Percentiles rank a stretch among this genome's conserved stretches.
phyloP scores from a whole-genome alignment of 2,797 vertebrate species.

The Pelochelys cantorii region DNA sequence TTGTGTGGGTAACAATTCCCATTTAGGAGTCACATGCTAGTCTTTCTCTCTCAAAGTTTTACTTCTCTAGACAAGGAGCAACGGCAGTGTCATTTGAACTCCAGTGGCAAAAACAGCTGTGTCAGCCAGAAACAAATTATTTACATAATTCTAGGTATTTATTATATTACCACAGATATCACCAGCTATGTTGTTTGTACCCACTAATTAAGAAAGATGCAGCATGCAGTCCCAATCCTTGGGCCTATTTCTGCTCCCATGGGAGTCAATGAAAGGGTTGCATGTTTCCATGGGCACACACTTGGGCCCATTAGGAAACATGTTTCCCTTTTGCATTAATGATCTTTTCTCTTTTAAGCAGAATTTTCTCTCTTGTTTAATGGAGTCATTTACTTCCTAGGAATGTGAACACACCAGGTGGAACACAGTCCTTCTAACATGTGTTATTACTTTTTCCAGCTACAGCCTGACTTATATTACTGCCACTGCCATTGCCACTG shows the following conservation, averaged over 20 bases:
- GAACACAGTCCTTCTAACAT: constrained; percentile 2
- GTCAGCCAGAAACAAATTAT: neutral
- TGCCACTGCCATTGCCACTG: neutral
- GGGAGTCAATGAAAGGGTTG: neutral
- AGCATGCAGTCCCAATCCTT: neutral
- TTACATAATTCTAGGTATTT: neutral
- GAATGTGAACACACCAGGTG: neutral
- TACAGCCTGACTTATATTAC: neutral
- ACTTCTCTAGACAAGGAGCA: neutral
- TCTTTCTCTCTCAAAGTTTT: neutral
- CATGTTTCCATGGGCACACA: neutral
- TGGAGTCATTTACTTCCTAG: neutral
- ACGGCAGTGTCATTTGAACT: neutral
- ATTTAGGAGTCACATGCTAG: no score
- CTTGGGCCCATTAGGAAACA: neutral
- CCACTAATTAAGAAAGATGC: neutral
- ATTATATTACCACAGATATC: neutral
- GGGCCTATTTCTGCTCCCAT: constrained; percentile 4
- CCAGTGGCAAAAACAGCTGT: neutral
- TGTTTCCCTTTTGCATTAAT: constrained; percentile 20
- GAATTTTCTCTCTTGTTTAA: constrained; percentile 28
- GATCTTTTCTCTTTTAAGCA: constrained; percentile 10
- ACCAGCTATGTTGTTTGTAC: constrained; percentile 1
- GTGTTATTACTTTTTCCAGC: neutral
- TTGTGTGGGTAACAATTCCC: no score